Percentiles rank a stretch among this genome's conserved stretches.
Conservation (phyloP, 2,797 vertebrate species). For the Chaetodon trifasciatus region DNA sequence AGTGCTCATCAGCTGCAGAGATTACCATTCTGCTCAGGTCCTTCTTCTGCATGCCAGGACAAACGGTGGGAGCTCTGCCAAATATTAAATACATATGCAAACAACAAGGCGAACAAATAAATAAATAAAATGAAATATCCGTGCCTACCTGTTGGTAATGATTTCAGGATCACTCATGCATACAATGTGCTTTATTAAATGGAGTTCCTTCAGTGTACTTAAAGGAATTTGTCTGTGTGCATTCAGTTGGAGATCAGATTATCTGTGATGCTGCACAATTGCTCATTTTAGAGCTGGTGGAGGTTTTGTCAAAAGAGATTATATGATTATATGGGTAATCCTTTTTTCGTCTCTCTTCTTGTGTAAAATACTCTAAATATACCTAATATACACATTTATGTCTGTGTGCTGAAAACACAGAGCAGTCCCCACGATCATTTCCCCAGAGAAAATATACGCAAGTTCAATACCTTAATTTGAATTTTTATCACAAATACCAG, state of each 20-base stretch:
- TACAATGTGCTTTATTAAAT: constrained; percentile 47
- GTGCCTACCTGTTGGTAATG: constrained; percentile 49
- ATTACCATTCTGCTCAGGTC: constrained; percentile 66
- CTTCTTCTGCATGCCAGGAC: constrained; percentile 37
- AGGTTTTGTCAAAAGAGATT: constrained; percentile 67
- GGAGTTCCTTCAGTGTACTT: constrained; percentile 38
- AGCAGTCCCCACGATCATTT: constrained; percentile 13
- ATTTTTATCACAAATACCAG: not conserved
- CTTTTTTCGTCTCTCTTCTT: constrained; percentile 33
- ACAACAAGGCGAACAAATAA: constrained; percentile 36
- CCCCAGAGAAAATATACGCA: not conserved
- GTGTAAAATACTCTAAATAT: constrained; percentile 41
- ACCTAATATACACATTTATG: constrained; percentile 33
- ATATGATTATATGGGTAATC: constrained; percentile 54
- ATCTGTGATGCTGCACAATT: constrained; percentile 56
- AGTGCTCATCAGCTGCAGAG: constrained; percentile 41
- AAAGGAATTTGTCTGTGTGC: constrained; percentile 48
- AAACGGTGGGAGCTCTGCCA: constrained; percentile 22
- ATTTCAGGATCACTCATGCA: constrained; percentile 44
- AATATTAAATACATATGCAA: constrained; percentile 62
- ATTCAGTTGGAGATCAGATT: constrained; percentile 62
- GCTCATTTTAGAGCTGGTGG: constrained; percentile 58
- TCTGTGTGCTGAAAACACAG: constrained; percentile 6
- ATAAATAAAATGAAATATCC: constrained; percentile 46
- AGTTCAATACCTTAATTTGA: constrained; percentile 1